Conservation (phyloP, 2,888 invertebrate genomes). For the Volucella inanis region DNA sequence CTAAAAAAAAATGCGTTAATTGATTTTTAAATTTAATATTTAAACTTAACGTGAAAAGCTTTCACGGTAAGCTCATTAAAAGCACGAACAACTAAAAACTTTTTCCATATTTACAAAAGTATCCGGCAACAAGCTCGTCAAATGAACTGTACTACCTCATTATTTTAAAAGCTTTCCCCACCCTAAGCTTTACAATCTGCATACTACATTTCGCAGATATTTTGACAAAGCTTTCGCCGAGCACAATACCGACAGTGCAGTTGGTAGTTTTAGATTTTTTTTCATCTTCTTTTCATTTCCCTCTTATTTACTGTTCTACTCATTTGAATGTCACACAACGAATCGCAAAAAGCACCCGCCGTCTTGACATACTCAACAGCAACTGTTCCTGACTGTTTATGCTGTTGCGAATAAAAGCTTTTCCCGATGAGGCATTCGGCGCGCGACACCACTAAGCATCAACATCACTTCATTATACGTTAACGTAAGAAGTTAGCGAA, state of each 20-base stretch:
- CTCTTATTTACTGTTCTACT: conserved; percentile 19
- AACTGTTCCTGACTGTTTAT: conserved; percentile 66
- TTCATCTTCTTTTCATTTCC: not conserved
- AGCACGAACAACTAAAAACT: not conserved
- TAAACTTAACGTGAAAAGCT: conserved; percentile 22
- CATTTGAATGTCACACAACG: conserved; percentile 41
- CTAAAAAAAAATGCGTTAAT: not conserved
- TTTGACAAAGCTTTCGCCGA: conserved; percentile 23
- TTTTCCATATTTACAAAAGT: conserved; percentile 37
- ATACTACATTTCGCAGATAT: conserved; percentile 18
- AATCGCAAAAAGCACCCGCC: conserved; percentile 59
- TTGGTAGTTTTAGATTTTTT: not conserved
- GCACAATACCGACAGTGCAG: not conserved
- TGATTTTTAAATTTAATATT: conserved; percentile 1
- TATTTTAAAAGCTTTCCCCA: not conserved
- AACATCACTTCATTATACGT: conserved; percentile 67
- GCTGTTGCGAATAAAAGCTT: conserved; percentile 63
- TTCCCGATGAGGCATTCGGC: conserved; percentile 54
- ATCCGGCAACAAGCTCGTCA: not conserved
- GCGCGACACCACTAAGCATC: conserved; percentile 29
- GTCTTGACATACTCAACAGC: conserved; percentile 39
- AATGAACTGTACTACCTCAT: not conserved
- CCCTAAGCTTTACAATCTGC: conserved; percentile 4
- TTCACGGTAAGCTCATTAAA: not conserved
- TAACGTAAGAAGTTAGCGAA: conserved; percentile 62